phyloP scores from a whole-genome alignment of 2,888 invertebrate species.

The Sepiola atlantica region DNA sequence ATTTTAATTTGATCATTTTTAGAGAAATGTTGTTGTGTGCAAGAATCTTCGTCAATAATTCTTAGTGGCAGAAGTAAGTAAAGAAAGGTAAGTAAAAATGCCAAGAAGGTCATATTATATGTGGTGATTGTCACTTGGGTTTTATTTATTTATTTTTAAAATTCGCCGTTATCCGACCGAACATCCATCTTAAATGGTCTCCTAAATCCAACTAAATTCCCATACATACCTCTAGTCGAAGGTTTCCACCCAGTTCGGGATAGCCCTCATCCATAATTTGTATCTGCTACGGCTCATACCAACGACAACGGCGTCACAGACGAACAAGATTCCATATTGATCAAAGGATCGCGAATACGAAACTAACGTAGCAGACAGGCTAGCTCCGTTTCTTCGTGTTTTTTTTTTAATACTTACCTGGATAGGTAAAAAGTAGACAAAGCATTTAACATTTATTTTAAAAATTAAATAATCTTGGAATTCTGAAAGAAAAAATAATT shows the following conservation, averaged over 20 bases:
- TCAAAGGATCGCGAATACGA: conserved; percentile 14
- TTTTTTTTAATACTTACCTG: not conserved
- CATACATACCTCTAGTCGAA: conserved; percentile 41
- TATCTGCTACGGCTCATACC: conserved; percentile 36
- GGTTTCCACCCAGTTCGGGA: conserved; percentile 43
- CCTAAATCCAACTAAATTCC: not conserved
- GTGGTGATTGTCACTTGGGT: not conserved
- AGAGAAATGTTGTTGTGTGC: not conserved
- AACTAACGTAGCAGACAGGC: conserved; percentile 6
- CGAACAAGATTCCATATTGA: not conserved
- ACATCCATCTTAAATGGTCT: not conserved
- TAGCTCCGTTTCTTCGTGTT: not conserved
- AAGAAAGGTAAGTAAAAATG: not conserved
- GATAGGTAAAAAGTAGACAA: not conserved
- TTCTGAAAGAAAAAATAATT: not conserved
- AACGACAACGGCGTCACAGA: not conserved
- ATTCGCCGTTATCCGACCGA: not conserved
- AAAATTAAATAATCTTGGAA: not conserved
- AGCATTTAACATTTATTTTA: not conserved
- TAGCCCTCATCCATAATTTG: conserved; percentile 43
- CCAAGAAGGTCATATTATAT: not conserved
- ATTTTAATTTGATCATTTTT: not conserved
- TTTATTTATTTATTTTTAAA: not conserved
- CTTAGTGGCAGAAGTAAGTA: not conserved
- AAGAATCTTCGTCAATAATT: not conserved